Conservation (phyloP, 2,797 vertebrate genomes). For the Lerista edwardsae region DNA sequence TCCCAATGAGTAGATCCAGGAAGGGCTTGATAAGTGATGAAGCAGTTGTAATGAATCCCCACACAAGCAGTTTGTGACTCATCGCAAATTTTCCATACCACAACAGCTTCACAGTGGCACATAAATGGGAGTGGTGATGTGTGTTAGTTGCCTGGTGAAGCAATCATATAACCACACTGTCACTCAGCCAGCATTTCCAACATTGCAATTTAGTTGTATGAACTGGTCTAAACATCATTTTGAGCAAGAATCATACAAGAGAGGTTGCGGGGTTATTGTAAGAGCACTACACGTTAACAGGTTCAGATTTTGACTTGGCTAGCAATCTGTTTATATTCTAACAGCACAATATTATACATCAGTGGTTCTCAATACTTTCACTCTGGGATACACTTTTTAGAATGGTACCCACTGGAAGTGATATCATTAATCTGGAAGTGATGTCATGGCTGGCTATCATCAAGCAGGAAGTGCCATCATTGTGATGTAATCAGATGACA, state of each 20-base stretch:
- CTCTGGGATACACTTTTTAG: too few relatives aligned
- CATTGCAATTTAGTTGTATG: neutral
- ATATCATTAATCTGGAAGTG: too few relatives aligned
- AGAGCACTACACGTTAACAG: neutral
- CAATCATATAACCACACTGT: neutral
- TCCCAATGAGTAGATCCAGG: neutral
- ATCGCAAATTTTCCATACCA: neutral
- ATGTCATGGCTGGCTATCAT: too few relatives aligned
- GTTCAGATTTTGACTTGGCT: neutral
- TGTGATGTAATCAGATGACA: too few relatives aligned
- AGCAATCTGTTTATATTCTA: neutral
- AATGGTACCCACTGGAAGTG: too few relatives aligned
- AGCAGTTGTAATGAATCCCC: neutral
- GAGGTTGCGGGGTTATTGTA: neutral
- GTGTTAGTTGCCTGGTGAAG: neutral
- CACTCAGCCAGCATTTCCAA: neutral
- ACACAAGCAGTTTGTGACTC: neutral
- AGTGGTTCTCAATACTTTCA: too few relatives aligned
- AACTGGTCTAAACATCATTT: neutral
- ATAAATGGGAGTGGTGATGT: neutral
- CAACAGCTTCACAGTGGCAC: neutral
- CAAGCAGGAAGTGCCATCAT: too few relatives aligned
- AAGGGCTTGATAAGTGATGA: neutral
- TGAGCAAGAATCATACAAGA: neutral
- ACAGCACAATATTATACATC: neutral